Evolutionary conservation across 2,888 invertebrate species (phyloP).

Genomic region (Folsomia candida): DNA sequence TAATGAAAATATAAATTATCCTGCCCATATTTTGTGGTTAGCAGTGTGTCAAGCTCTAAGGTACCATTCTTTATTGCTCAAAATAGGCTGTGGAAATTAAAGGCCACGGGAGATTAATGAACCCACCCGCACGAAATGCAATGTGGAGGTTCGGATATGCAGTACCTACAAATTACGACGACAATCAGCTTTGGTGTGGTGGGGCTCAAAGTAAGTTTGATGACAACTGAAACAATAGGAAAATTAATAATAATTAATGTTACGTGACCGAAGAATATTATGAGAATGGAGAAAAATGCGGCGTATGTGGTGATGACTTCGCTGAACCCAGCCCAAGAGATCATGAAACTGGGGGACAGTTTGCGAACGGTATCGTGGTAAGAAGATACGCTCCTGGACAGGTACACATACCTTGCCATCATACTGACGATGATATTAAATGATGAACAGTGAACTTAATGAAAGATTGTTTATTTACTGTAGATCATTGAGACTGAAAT

Average conservation of each 20-base stretch:
- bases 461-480: too few relatives aligned
- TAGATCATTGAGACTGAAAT: too few relatives aligned
- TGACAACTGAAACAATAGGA: too few relatives aligned
- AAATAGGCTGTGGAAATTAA: constrained; percentile 14
- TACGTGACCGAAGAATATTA: too few relatives aligned
- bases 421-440: constrained; percentile 81
- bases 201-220: constrained; percentile 71
- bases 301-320: constrained; percentile 73
- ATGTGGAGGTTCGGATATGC: constrained; percentile 94
- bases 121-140: constrained; percentile 86
- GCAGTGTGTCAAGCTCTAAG: too few relatives aligned
- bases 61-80: background rate
- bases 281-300: background rate
- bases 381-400: constrained; percentile 79
- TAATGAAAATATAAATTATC: too few relatives aligned
- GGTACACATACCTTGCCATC: constrained; percentile 59
- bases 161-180: constrained; percentile 89
- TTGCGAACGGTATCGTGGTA: constrained; percentile 79
- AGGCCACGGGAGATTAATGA: constrained; percentile 84
- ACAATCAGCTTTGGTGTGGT: constrained; percentile 89
- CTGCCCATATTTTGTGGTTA: too few relatives aligned
- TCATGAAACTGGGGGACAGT: constrained; percentile 84
- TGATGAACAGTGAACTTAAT: too few relatives aligned
- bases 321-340: constrained; percentile 72
- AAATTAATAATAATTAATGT: too few relatives aligned